Evolutionary conservation across 2,888 invertebrate species (phyloP).

Genomic region (Drosophila merina): DNA sequence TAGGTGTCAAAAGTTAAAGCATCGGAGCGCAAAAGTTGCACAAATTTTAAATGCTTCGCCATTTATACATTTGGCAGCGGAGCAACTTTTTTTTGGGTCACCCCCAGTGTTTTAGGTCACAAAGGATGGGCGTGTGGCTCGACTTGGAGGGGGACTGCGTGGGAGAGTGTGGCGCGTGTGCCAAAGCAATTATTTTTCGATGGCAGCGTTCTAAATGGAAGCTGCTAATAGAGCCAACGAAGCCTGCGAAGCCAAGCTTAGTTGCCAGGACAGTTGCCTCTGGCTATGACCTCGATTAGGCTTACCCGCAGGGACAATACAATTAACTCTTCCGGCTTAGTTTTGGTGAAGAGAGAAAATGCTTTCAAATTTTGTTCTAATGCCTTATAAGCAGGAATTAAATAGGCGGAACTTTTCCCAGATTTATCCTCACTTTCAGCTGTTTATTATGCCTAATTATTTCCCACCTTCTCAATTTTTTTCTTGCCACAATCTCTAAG

Average conservation of each 20-base stretch:
- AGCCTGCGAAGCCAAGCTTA: conserved; percentile 25
- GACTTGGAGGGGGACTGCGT: neutral
- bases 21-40: conserved; percentile 75
- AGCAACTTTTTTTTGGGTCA: conserved; percentile 67
- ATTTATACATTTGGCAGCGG: conserved; percentile 70
- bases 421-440: no score
- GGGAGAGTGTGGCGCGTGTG: conserved; percentile 55
- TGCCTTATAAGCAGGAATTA: conserved; percentile 5
- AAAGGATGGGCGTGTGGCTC: conserved; percentile 9
- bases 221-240: conserved; percentile 61
- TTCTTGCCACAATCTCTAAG: no score
- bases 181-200: conserved; percentile 77
- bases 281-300: conserved; percentile 47
- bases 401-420: no score
- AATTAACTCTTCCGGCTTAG: conserved; percentile 28
- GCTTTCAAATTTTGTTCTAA: conserved; percentile 21
- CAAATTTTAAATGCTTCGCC: conserved; percentile 74
- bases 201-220: conserved; percentile 75
- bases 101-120: conserved; percentile 23
- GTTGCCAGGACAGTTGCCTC: conserved; percentile 43
- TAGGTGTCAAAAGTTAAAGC: conserved; percentile 78
- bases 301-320: conserved; percentile 34
- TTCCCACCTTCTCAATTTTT: neutral
- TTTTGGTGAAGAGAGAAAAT: neutral
- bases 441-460: neutral